Base-by-base conservation (phyloP, 2,888 invertebrate species). In the Sylvicola cinctus region DNA sequence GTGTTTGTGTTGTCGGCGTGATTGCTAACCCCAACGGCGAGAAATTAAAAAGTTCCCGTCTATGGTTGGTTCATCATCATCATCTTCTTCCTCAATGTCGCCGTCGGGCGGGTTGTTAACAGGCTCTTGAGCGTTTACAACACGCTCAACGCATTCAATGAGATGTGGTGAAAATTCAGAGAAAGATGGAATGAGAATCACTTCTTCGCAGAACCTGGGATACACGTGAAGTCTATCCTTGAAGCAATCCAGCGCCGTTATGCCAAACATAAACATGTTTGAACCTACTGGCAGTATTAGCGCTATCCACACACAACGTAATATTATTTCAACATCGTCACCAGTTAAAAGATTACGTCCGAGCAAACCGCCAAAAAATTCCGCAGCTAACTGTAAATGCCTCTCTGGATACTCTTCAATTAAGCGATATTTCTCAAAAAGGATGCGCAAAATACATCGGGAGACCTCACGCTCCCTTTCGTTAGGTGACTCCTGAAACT, bases 331-430 rank as follows among this genome's bases (percentile, higher is more conserved):
- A n/a, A n/a, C n/a, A n/a, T n/a, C n/a, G n/a, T n/a, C n/a, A n/a
- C n/a, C n/a, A n/a, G n/a, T n/a, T n/a, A n/a, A n/a, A n/a, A 95
- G 66, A 33, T 90, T 90, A 42, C 85, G 76, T 49, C 95, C 93
- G 37, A 96, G 88, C 39, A 96, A 93, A 4, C 96, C 98, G 28
- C 98, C 98, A 55, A 98, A 98, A 2, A 98, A 64, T 49, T 93
- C 90, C 2, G 96, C 96, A 0, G 98, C 98, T 29, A 90, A 93
- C 50, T 90, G 84, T 15, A 98, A 62, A 56, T 98, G 98, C 54
- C 93, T 85, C 44, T 96, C 96, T 0, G 98, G 98, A 56, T 98
- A 98, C 52, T 96, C 91, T 2, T 91, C 90, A 52, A 98, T 98
- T 58, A 96, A 98, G 45, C 85, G 76, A 59, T 96, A 98, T 55